Conservation (phyloP, 2,888 invertebrate species). For the Drosophila maculinotata region DNA sequence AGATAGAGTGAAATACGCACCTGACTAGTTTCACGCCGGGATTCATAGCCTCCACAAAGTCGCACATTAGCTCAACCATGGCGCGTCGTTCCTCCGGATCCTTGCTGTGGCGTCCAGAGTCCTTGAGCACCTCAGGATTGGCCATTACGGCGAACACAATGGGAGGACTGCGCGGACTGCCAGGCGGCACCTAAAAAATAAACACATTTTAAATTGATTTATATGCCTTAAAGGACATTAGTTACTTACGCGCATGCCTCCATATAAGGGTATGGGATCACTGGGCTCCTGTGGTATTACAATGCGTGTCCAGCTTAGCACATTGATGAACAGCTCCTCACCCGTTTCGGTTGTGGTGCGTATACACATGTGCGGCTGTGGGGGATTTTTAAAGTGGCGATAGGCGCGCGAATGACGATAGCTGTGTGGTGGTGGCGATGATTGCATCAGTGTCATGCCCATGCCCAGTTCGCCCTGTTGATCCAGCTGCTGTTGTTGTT, state of each 20-base stretch:
- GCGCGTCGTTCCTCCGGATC: constrained; percentile 88
- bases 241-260: constrained; percentile 88
- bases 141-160: constrained; percentile 91
- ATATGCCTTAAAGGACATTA: not conserved
- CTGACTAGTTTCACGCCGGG: constrained; percentile 88
- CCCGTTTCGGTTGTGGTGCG: constrained; percentile 86
- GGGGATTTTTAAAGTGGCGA: constrained; percentile 90
- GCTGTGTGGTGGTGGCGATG: constrained; percentile 86
- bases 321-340: constrained; percentile 88
- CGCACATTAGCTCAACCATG: constrained; percentile 89
- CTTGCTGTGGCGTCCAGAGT: constrained; percentile 89
- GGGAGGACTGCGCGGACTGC: constrained; percentile 88
- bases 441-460: constrained; percentile 80
- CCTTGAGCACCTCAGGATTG: constrained; percentile 89
- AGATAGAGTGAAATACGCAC: constrained; percentile 30
- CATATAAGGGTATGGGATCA: constrained; percentile 89
- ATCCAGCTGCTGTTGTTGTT: constrained; percentile 50
- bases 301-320: constrained; percentile 90
- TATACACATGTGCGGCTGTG: constrained; percentile 91
- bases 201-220: not conserved
- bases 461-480: constrained; percentile 61
- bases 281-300: constrained; percentile 88
- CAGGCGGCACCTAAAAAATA: constrained; percentile 86
- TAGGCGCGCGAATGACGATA: constrained; percentile 88
- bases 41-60: constrained; percentile 91